Evolutionary conservation across 2,113 vertebrate species (phyloP).

Genomic region (Ictidomys tridecemlineatus): DNA sequence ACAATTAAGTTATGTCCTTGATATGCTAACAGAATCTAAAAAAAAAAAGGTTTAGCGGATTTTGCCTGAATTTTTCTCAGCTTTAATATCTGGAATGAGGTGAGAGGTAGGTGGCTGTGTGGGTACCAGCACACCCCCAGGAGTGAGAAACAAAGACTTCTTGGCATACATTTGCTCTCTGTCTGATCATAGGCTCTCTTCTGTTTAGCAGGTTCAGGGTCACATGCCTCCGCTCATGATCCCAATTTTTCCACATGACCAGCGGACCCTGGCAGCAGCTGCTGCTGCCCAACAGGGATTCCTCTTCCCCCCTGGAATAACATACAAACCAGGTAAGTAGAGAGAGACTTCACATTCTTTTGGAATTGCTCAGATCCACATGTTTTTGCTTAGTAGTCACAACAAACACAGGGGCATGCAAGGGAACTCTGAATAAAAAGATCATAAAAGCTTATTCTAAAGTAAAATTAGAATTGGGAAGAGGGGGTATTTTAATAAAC

Average conservation of each 20-base stretch:
- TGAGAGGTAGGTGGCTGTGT: slow-evolving; percentile 86
- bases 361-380: slow-evolving; percentile 68
- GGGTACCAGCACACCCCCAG: slow-evolving; percentile 86
- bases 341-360: slow-evolving; percentile 74
- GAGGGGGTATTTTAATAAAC: background rate
- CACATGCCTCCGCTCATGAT: slow-evolving; percentile 99
- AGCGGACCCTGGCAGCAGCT: slow-evolving; percentile 98
- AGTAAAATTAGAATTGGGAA: slow-evolving; percentile 53
- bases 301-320: slow-evolving; percentile 99
- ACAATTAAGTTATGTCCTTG: background rate
- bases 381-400: slow-evolving; percentile 69
- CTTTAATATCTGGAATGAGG: slow-evolving; percentile 83
- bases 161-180: slow-evolving; percentile 89
- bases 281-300: slow-evolving; percentile 99
- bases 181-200: slow-evolving; percentile 92
- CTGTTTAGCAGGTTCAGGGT: slow-evolving; percentile 99
- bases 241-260: slow-evolving; percentile 99
- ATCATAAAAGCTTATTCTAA: slow-evolving; percentile 66
- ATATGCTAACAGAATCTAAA: background rate
- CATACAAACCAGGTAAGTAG: slow-evolving; percentile 99
- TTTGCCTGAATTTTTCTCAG: slow-evolving; percentile 81
- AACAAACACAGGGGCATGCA: slow-evolving; percentile 61
- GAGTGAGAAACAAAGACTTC: slow-evolving; percentile 89
- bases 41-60: slow-evolving; percentile 82
- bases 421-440: slow-evolving; percentile 40